Evolutionary conservation across 2,888 invertebrate species (phyloP).

Genomic region (Tanaodytes sp.): DNA sequence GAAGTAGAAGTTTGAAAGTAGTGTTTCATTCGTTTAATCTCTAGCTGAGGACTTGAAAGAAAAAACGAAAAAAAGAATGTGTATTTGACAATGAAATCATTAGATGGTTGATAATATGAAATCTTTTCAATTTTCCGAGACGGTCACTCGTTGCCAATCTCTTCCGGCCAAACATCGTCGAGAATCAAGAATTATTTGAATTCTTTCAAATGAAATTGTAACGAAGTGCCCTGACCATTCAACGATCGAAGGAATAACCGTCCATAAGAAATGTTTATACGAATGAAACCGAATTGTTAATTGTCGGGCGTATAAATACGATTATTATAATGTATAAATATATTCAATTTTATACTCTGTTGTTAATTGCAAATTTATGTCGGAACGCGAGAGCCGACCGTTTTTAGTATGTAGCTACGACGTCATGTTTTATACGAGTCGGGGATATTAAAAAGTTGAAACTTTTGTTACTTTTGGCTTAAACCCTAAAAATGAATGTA

Average conservation of each 20-base stretch:
- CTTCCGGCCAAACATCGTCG: background rate
- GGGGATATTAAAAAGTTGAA: conserved; percentile 39
- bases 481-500: no score
- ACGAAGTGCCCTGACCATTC: conserved; percentile 68
- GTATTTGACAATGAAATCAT: no score
- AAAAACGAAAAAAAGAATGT: no score
- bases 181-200: conserved; percentile 4
- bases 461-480: background rate
- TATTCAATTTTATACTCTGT: conserved; percentile 70
- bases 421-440: conserved; percentile 64
- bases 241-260: conserved; percentile 70
- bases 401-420: conserved; percentile 64
- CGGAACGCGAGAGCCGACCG: conserved; percentile 56
- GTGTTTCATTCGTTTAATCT: no score
- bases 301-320: conserved; percentile 57
- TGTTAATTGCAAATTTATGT: conserved; percentile 66
- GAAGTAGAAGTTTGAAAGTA: no score
- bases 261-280: conserved; percentile 69
- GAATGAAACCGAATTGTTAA: conserved; percentile 66
- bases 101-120: no score
- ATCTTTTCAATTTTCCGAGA: no score
- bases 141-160: background rate
- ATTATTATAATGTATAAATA: conserved; percentile 54
- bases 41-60: no score
- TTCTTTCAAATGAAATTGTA: conserved; percentile 30